phyloP scores from a whole-genome alignment of 1,140 invertebrate genomes.

The Hypothenemus hampei region DNA sequence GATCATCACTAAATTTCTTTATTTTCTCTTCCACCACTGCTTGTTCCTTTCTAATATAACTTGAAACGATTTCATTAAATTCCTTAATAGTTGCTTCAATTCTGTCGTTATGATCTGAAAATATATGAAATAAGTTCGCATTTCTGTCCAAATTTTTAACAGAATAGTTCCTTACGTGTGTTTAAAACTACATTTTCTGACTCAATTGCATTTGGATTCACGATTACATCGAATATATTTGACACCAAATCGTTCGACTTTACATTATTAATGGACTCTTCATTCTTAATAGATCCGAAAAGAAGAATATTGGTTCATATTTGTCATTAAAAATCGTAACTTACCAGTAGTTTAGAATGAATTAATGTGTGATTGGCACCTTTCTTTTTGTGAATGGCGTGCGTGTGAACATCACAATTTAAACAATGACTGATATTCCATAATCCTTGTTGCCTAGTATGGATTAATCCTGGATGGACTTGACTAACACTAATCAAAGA shows the following conservation, averaged over 20 bases:
- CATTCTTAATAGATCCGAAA: conserved; percentile 21
- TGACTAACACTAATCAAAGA: conserved; percentile 49
- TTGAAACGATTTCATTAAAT: conserved; percentile 49
- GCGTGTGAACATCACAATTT: conserved; percentile 45
- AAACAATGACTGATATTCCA: conserved; percentile 51
- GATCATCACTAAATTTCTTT: conserved; percentile 48
- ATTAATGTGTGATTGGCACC: conserved; percentile 49
- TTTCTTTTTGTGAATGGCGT: conserved; percentile 50
- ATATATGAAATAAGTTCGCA: neutral
- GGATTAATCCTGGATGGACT: conserved; percentile 47
- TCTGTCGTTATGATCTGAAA: conserved; percentile 33
- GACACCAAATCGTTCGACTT: conserved; percentile 30
- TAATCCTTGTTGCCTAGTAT: conserved; percentile 45
- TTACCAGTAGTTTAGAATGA: conserved; percentile 48
- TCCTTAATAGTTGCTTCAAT: conserved; percentile 44
- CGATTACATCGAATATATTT: conserved; percentile 34
- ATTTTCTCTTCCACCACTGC: conserved; percentile 50
- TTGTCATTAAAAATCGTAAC: neutral
- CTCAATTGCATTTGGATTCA: conserved; percentile 27
- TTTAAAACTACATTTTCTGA: conserved; percentile 19
- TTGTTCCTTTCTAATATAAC: conserved; percentile 48
- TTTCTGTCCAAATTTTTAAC: neutral
- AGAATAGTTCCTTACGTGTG: conserved; percentile 27
- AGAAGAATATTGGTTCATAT: neutral
- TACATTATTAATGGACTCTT: conserved; percentile 30